Evolutionary conservation across 2,113 vertebrate species (phyloP), one percentile per base, ranked within the genome.

Genomic region (Percina caprodes): DNA sequence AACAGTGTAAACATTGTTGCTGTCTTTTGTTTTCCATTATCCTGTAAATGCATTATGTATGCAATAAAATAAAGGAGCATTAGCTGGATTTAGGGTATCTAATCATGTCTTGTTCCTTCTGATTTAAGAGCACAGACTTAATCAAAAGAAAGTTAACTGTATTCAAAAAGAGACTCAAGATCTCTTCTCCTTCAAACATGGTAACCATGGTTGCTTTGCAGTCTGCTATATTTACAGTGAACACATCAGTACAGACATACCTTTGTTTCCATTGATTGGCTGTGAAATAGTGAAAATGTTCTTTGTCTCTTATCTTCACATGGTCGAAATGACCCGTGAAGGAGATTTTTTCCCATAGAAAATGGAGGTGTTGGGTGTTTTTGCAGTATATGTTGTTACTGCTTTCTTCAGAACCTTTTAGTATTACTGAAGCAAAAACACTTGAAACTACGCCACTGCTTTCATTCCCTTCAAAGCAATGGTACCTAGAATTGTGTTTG

Each of bases 251-350:
- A 45, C 77, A 62, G 63, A 74, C 60, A 67, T 15, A 13, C 49
- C 2, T 13, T 55, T 73, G 46, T 63, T 81, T 49, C 6, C 62
- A 83, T 62, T 85, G 83, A 88, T 80, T 75, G 18, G 58, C 7
- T 58, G 26, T 58, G 61, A 82, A 86, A 68, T 0, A 1, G 6
- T 49, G 39, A 66, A 66, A 80, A 30, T 4, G 30, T 30, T 30
- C 30, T 30, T 30, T 30, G 52, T 80, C 60, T 74, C 74, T 83
- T 60, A 71, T 83, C 69, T 69, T 88, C 76, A 59, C 73, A 75
- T 11, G 45, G 48, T 86, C 35, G 12, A 82, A 86, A 74, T 49
- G 18, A 82, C 63, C 58, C 67, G 49, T 70, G 69, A 75, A 79
- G 74, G 63, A 45, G 3, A 58, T 49, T 35, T 59, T 39, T 51